Evolutionary conservation across 2,888 invertebrate genomes (phyloP).

Genomic region (Drosophila recens): DNA sequence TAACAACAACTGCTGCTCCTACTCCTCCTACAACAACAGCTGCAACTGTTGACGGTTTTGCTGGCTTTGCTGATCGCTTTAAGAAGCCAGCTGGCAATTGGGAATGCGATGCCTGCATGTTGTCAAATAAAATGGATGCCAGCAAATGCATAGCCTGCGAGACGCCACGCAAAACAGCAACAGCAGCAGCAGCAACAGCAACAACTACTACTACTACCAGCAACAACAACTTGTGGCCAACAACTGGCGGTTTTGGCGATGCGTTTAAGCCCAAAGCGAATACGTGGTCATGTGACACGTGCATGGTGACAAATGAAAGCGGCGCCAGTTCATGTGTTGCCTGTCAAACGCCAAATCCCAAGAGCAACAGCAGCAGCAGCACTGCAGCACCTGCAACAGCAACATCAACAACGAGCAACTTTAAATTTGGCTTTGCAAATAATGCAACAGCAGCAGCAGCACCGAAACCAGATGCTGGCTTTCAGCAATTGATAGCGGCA

Average conservation of each 20-base stretch:
- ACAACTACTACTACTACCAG: not conserved
- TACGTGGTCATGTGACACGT: constrained; percentile 88
- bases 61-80: constrained; percentile 84
- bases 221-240: constrained; percentile 10
- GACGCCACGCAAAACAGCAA: constrained; percentile 81
- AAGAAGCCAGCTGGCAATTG: constrained; percentile 87
- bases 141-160: constrained; percentile 87
- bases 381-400: constrained; percentile 15
- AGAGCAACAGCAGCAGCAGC: constrained; percentile 29
- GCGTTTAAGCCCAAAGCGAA: constrained; percentile 86
- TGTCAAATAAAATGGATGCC: constrained; percentile 86
- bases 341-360: constrained; percentile 86
- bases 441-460: not conserved
- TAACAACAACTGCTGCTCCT: constrained; percentile 2
- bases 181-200: constrained; percentile 20
- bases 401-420: constrained; percentile 30
- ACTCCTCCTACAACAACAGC: constrained; percentile 1
- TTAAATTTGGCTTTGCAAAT: constrained; percentile 60
- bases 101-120: constrained; percentile 89
- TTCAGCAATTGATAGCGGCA: constrained; percentile 81
- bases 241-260: constrained; percentile 78
- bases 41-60: not conserved
- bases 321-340: constrained; percentile 86
- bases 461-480: constrained; percentile 78
- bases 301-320: constrained; percentile 87